These are phyloP conservation scores for Hypomecis atomaria DNA, from an alignment of 2,888 invertebrate species.

Conservation along the genomic window DNA sequence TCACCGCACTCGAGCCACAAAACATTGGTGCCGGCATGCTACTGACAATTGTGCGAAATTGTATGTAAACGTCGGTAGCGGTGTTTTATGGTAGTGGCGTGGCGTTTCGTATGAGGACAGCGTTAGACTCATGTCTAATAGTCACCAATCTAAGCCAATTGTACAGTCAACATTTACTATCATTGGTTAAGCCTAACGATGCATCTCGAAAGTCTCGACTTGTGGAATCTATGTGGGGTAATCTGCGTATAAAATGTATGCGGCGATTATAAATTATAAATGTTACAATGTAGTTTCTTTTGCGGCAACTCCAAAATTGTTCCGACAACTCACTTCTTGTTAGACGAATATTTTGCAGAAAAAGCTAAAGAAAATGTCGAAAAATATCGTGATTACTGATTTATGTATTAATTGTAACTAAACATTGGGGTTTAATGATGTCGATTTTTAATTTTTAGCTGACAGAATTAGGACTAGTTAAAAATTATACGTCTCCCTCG, in stretches of 20 bases:
- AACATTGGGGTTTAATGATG: slow-evolving; percentile 61
- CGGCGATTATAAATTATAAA: slow-evolving; percentile 16
- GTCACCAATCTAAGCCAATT: no score
- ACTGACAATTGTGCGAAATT: no score
- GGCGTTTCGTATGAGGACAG: no score
- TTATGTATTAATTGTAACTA: slow-evolving; percentile 67
- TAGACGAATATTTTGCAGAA: slow-evolving; percentile 48
- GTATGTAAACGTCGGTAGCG: no score
- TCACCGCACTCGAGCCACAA: no score
- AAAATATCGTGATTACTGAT: slow-evolving; percentile 60
- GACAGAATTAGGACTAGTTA: not conserved
- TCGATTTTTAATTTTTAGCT: not conserved
- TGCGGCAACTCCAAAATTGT: slow-evolving; percentile 54
- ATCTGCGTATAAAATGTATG: not conserved
- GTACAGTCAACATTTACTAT: no score
- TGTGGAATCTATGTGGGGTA: no score
- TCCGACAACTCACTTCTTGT: slow-evolving; percentile 50
- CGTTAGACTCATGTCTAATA: no score
- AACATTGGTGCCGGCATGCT: no score
- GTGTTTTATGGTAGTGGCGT: no score
- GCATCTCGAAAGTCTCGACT: no score
- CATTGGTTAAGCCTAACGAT: no score
- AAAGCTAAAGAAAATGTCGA: slow-evolving; percentile 58
- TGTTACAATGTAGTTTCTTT: slow-evolving; percentile 68
- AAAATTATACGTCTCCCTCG: not conserved